These are phyloP conservation scores for Gymnocypris eckloni DNA, from an alignment of 2,797 vertebrate species.

Conservation along the genomic window DNA sequence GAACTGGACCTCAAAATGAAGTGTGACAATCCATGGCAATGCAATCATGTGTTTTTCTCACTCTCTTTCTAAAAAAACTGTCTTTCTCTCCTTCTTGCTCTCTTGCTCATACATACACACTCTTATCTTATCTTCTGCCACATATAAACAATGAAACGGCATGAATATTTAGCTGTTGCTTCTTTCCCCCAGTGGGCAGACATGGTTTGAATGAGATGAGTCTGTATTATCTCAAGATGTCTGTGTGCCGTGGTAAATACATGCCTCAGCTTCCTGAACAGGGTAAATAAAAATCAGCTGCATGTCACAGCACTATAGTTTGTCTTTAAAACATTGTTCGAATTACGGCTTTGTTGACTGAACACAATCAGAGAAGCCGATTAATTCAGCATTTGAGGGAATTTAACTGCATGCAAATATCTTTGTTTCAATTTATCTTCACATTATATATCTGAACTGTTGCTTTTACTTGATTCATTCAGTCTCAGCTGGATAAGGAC, in stretches of 20 bases:
- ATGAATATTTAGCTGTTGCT: slow-evolving; percentile 50
- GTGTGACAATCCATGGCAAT: background rate
- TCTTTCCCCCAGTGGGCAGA: slow-evolving; percentile 38
- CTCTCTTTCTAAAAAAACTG: background rate
- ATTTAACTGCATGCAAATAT: slow-evolving; percentile 58
- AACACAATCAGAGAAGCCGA: slow-evolving; percentile 52
- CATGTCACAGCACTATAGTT: slow-evolving; percentile 51
- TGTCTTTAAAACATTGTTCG: slow-evolving; percentile 53
- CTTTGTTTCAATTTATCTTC: slow-evolving; percentile 3
- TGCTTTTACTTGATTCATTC: background rate
- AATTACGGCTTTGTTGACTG: slow-evolving; percentile 52
- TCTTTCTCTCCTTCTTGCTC: background rate
- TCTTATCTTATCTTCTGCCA: slow-evolving; percentile 10
- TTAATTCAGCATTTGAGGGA: slow-evolving; percentile 26
- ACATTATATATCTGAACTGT: slow-evolving; percentile 14
- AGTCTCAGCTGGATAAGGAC: background rate
- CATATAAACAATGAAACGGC: slow-evolving; percentile 28
- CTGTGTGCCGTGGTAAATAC: slow-evolving; percentile 35
- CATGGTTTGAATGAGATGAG: slow-evolving; percentile 51
- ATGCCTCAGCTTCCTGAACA: slow-evolving; percentile 47
- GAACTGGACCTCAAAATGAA: background rate
- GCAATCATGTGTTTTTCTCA: background rate
- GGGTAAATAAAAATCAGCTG: slow-evolving; percentile 38
- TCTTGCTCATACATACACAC: slow-evolving; percentile 7
- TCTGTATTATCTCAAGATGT: slow-evolving; percentile 46